phyloP scores from a whole-genome alignment of 2,797 vertebrate species.

The Sylvilagus floridanus region DNA sequence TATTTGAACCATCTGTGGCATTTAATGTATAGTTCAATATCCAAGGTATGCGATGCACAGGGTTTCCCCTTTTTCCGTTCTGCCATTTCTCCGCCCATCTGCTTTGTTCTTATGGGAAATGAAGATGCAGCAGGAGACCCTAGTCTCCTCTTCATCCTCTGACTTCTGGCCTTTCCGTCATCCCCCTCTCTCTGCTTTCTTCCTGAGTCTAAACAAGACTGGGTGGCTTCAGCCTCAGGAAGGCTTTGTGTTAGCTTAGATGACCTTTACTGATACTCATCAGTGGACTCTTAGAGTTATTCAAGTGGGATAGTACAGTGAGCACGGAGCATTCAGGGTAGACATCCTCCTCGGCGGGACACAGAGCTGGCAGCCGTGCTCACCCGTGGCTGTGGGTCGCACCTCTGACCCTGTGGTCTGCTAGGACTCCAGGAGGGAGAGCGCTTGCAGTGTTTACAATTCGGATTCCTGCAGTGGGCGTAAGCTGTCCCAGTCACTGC shows the following conservation, averaged over 20 bases:
- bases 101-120: not conserved
- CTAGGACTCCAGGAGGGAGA: not conserved
- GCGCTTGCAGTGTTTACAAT: not conserved
- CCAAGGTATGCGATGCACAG: not conserved
- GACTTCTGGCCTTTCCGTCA: not conserved
- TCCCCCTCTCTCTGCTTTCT: not conserved
- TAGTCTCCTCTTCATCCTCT: not conserved
- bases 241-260: not conserved
- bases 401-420: fast-evolving
- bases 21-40: not conserved
- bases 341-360: not conserved
- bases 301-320: not conserved
- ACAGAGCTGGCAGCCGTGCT: not conserved
- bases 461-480: not conserved
- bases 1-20: not conserved
- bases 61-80: not conserved
- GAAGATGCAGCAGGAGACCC: not conserved
- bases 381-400: not conserved
- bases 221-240: not conserved
- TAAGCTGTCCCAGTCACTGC: not conserved
- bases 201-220: not conserved
- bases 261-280: not conserved
- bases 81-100: not conserved
- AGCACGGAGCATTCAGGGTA: not conserved
- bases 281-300: not conserved